phyloP scores from a whole-genome alignment of 37 sponge, comb jelly and placozoan genomes.

The Aplysina aerophoba region DNA sequence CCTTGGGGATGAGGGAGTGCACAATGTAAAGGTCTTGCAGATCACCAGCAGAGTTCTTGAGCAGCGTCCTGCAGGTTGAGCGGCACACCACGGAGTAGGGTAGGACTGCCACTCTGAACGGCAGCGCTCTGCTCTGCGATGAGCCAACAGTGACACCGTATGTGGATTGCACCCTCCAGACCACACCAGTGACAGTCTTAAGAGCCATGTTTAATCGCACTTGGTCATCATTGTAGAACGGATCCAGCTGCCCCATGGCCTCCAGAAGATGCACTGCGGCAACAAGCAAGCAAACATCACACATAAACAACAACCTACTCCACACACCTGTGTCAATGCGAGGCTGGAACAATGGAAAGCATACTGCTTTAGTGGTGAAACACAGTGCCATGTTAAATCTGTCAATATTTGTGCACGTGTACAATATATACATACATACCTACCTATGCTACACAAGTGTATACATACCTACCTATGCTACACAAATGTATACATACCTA shows the following conservation, averaged over 20 bases:
- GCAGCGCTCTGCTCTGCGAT: not conserved
- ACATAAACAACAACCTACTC: not conserved
- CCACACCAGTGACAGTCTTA: not conserved
- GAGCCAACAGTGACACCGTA: not conserved
- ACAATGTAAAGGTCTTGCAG: not conserved
- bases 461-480: too few relatives aligned
- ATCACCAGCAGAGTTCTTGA: not conserved
- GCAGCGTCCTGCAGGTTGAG: not conserved
- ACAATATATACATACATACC: too few relatives aligned
- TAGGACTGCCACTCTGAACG: not conserved
- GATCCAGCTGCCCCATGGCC: not conserved
- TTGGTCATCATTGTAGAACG: slow-evolving; percentile 1
- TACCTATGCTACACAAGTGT: too few relatives aligned
- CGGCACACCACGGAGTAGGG: not conserved
- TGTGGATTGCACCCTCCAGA: not conserved
- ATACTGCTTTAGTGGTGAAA: not conserved
- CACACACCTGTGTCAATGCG: not conserved
- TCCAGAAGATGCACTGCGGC: not conserved
- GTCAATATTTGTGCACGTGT: not conserved
- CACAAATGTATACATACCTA: too few relatives aligned
- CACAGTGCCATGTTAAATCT: too few relatives aligned
- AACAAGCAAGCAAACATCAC: not conserved
- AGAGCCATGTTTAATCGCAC: slow-evolving; percentile 13
- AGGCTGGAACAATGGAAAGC: not conserved
- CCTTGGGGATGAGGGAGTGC: not conserved